phyloP scores from a whole-genome alignment of 2,797 vertebrate genomes.

The Paguma larvata region DNA sequence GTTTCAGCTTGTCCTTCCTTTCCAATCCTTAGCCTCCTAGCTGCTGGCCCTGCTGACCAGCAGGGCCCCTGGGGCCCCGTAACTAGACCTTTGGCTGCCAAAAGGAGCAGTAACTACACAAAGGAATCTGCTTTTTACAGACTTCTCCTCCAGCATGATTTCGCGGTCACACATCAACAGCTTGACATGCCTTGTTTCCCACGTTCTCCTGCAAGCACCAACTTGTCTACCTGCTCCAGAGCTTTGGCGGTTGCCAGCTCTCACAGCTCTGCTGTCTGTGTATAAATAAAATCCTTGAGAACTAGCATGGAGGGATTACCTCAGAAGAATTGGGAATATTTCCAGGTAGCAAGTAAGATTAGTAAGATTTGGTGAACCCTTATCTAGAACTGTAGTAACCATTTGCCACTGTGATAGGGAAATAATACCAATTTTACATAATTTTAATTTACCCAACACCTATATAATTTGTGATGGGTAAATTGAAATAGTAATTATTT shows the following conservation, averaged over 20 bases:
- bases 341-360: background rate
- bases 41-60: background rate
- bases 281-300: background rate
- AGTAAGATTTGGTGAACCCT: background rate
- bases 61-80: background rate
- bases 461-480: background rate
- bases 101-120: background rate
- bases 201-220: background rate
- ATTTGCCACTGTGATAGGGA: background rate
- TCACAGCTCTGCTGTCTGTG: background rate
- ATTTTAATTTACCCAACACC: background rate
- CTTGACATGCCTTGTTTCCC: background rate
- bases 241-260: background rate
- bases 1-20: background rate
- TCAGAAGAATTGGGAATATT: background rate
- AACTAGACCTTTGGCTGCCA: background rate
- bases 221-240: background rate
- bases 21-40: background rate
- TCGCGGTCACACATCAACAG: fast-evolving
- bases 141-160: background rate
- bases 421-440: background rate
- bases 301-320: background rate
- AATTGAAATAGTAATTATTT: background rate
- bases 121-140: background rate
- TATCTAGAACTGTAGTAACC: background rate